Evolutionary conservation across 2,888 invertebrate species (phyloP).

Genomic region (Dinocampus coccinellae): DNA sequence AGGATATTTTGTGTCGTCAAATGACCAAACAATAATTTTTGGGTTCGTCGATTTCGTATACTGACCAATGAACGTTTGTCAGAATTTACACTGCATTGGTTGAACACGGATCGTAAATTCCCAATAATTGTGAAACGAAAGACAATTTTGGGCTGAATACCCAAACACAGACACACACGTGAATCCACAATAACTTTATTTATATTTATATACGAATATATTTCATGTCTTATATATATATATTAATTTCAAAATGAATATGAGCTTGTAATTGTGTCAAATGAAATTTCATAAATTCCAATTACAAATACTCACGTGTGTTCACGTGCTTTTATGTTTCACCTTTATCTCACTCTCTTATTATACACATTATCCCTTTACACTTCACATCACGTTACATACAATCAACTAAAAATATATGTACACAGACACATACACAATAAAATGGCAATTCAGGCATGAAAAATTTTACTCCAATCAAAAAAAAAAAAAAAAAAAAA

Average conservation of each 20-base stretch:
- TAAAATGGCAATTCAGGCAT: conserved; percentile 68
- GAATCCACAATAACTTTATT: too few species aligned
- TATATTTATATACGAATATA: conserved; percentile 19
- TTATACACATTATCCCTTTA: conserved; percentile 36
- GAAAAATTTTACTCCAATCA: conserved; percentile 56
- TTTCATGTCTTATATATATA: too few species aligned
- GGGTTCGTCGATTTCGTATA: conserved; percentile 26
- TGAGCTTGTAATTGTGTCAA: conserved; percentile 66
- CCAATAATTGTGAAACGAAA: conserved; percentile 52
- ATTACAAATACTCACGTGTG: conserved; percentile 55
- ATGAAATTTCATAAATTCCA: conserved; percentile 68
- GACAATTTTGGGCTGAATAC: conserved; percentile 44
- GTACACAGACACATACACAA: conserved; percentile 8
- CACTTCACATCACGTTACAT: conserved; percentile 40
- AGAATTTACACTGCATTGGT: conserved; percentile 48
- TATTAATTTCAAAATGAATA: conserved; percentile 24
- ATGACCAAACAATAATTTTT: conserved; percentile 17
- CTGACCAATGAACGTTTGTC: conserved; percentile 37
- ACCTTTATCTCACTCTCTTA: conserved; percentile 39
- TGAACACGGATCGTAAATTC: conserved; percentile 42
- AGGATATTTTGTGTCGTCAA: background rate
- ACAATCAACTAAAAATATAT: too few species aligned
- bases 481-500: too few species aligned
- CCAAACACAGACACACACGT: conserved; percentile 1
- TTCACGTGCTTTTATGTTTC: conserved; percentile 46